Evolutionary conservation across 1,140 invertebrate species (phyloP), one percentile per base, ranked within the genome.

Genomic region (Nephotettix cincticeps): DNA sequence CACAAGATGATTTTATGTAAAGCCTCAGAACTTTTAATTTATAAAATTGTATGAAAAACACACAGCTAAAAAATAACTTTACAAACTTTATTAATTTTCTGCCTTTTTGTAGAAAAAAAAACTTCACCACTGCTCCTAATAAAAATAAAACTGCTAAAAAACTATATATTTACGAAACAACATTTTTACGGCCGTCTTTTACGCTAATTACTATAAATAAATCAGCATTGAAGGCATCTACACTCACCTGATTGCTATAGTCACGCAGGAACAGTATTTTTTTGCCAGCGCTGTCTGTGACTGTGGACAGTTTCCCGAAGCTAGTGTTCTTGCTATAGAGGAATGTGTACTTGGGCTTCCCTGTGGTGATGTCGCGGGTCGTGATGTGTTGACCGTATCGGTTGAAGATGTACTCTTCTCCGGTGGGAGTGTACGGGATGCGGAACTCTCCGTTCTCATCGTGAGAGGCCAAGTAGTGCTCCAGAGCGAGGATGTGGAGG

Each of bases 261-360:
- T 98, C 95, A 63, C 96, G 85, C 17, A 95, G 83, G 78, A 99
- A 92, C 78, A 94, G 88, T 73, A 97, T 93, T 83, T 98, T 95
- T 79, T 97, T 98, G 17, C 94, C 94, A 17, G 93, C 93, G 61
- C 91, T 92, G 81, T 98, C 96, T 0, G 92, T 95, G 0, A 99
- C 93, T 1, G 92, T 95, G 0, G 91, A 94, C 23, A 99, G 83
- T 80, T 96, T 95, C 0, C 96, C 96, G 77, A 97, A 96, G 78
- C 93, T 96, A 1, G 95, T 97, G 77, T 98, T 98, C 79, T 98
- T 97, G 21, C 92, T 97, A 81, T 99, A 99, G 0, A 96, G 85
- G 83, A 98, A 99, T 28, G 94, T 93, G 80, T 98, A 98, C 76
- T 95, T 87, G 0, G 91, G 93, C 83, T 95, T 93, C 27, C 93